Base-by-base conservation (phyloP, 2,113 vertebrate genomes). In the Ondatra zibethicus region DNA sequence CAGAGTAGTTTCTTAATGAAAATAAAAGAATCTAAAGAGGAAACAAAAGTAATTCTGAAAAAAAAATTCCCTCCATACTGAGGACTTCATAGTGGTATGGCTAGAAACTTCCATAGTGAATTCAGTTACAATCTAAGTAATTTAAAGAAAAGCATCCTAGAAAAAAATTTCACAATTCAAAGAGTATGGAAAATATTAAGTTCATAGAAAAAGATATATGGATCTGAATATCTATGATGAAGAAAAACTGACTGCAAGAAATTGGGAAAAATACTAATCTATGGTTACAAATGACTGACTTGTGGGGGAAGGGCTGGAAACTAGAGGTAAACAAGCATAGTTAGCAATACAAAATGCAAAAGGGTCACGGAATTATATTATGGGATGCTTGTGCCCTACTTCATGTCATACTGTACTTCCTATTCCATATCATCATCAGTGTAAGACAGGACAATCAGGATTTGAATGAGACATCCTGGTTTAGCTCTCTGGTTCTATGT, bases 1-100 rank as follows among this genome's bases (percentile, higher is more conserved):
- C 97, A 96, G 98, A 98, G 98, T 98, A 98, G 98, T 98, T 98
- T 98, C 98, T 98, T 98, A 98, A 98, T 98, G 98, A 99, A 98
- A 98, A 98, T 98, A 98, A 97, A 98, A 98, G 94, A 95, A 97
- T 95, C 94, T 97, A 96, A 97, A 94, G 94, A 91, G 11, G 80
- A 76, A 75, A 70, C 97, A 97, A 98, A 98, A 88, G 97, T 98
- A 98, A 98, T 98, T 98, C 97, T 98, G 96, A 98, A 98, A 97
- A 98, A 70, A 25, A 50, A 4, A 33, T 97, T 95, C 97, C 98
- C 96, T 98, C 95, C 96, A 95, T 96, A 97, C 97, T 97, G 97
- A 98, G 94, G 94, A 98, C 94, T 96, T 97, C 93, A 92, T 97
- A 98, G 97, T 97, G 97, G 97, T 97, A 97, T 50, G 93, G 97